Conservation (phyloP, 2,113 vertebrate species). For the Peromyscus maniculatus region DNA sequence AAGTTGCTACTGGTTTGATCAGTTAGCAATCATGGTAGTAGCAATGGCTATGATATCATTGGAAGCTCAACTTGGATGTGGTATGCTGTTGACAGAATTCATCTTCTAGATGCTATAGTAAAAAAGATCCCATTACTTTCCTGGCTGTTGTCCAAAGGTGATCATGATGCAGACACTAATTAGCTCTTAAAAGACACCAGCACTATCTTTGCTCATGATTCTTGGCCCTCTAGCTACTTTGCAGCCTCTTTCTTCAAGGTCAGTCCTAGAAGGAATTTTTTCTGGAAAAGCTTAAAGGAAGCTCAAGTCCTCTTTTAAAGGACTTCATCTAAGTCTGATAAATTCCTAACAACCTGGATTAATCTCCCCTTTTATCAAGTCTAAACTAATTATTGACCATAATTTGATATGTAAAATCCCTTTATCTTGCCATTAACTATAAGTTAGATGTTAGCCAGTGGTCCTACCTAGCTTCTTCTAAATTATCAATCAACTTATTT, state of each 20-base stretch:
- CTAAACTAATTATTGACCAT: not conserved
- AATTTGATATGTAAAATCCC: not conserved
- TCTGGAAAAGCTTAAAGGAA: not conserved
- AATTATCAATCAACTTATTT: constrained; percentile 53
- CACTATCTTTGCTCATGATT: not conserved
- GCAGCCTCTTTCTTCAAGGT: not conserved
- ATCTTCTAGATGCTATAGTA: not conserved
- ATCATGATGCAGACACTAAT: not conserved
- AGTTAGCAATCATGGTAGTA: not conserved
- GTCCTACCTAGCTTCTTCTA: not conserved
- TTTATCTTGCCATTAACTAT: not conserved
- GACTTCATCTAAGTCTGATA: not conserved
- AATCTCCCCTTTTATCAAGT: not conserved
- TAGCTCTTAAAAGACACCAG: not conserved
- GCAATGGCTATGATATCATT: not conserved
- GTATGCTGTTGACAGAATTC: not conserved
- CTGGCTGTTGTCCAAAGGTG: not conserved
- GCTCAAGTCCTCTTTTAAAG: not conserved
- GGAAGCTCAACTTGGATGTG: not conserved
- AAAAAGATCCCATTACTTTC: not conserved
- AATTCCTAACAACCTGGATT: not conserved
- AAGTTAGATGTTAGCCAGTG: not conserved
- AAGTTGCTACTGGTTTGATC: not conserved
- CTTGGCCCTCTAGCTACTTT: not conserved
- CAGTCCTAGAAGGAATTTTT: not conserved